Conservation (phyloP, 2,113 vertebrate species). For the Crotalus helleri region DNA sequence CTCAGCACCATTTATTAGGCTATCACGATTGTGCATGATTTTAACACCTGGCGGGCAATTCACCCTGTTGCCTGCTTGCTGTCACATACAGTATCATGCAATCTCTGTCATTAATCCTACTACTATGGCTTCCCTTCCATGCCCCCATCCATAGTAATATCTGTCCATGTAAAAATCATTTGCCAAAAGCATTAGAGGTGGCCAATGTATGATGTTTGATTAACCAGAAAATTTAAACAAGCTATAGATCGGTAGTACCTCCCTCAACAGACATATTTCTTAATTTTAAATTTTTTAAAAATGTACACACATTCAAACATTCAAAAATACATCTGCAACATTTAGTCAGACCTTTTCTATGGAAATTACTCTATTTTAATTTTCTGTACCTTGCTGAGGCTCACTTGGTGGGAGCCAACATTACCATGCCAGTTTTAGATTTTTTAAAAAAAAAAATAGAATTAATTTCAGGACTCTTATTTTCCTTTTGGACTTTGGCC, state of each 20-base stretch:
- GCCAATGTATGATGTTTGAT: not conserved
- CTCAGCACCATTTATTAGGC: not conserved
- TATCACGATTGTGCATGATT: not conserved
- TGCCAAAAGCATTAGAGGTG: not conserved
- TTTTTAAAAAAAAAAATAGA: not conserved
- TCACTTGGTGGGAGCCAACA: not conserved
- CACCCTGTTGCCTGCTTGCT: not conserved
- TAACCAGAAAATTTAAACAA: not conserved
- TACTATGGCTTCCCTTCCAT: not conserved
- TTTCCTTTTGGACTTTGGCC: not conserved
- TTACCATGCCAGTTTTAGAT: not conserved
- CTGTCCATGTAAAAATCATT: not conserved
- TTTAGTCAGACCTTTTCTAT: too few relatives aligned
- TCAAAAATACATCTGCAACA: not conserved
- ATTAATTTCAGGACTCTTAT: not conserved
- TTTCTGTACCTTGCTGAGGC: not conserved
- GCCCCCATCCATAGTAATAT: not conserved
- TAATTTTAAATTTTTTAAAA: not conserved
- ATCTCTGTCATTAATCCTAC: not conserved
- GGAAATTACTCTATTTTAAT: not conserved
- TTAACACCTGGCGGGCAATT: not conserved
- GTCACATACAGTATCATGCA: not conserved
- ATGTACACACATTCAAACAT: not conserved
- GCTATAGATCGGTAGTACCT: not conserved
- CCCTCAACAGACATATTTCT: not conserved